Evolutionary conservation across 2,113 vertebrate species (phyloP).

Genomic region (Thamnaconus septentrionalis): DNA sequence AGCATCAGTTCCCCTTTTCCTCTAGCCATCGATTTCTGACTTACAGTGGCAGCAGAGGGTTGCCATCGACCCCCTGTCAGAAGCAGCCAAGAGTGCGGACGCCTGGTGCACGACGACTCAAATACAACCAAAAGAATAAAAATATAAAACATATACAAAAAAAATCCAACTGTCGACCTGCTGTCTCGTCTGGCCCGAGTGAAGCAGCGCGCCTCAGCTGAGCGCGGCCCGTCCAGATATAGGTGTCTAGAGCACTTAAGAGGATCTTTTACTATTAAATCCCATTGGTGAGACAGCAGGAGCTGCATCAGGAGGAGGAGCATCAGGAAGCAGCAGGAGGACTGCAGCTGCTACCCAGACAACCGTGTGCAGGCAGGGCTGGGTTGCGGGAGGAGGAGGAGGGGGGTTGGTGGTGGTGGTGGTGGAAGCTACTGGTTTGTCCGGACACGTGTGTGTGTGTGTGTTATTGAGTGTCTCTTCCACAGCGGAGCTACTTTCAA

Average conservation of each 20-base stretch:
- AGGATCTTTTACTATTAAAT: conserved; percentile 44
- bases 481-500: background rate
- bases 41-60: conserved; percentile 18
- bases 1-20: background rate
- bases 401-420: too few relatives aligned
- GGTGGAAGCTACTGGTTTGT: conserved; percentile 10
- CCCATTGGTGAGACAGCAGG: conserved; percentile 24
- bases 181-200: too few relatives aligned
- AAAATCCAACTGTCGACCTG: too few relatives aligned
- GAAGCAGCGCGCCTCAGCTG: background rate
- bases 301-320: conserved; percentile 31
- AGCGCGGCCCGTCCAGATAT: conserved; percentile 27
- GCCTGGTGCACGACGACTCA: too few relatives aligned
- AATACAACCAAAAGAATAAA: conserved; percentile 5
- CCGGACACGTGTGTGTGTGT: background rate
- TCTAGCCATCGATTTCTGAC: conserved; percentile 37
- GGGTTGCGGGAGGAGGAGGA: background rate
- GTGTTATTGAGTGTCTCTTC: background rate
- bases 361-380: conserved; percentile 41
- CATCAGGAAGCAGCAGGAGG: conserved; percentile 56
- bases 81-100: conserved; percentile 2
- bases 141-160: background rate
- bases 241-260: conserved; percentile 30
- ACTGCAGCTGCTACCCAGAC: conserved; percentile 65
- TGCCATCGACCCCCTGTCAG: too few relatives aligned